phyloP scores from a whole-genome alignment of 2,888 invertebrate species.

The Corbicula japonica region DNA sequence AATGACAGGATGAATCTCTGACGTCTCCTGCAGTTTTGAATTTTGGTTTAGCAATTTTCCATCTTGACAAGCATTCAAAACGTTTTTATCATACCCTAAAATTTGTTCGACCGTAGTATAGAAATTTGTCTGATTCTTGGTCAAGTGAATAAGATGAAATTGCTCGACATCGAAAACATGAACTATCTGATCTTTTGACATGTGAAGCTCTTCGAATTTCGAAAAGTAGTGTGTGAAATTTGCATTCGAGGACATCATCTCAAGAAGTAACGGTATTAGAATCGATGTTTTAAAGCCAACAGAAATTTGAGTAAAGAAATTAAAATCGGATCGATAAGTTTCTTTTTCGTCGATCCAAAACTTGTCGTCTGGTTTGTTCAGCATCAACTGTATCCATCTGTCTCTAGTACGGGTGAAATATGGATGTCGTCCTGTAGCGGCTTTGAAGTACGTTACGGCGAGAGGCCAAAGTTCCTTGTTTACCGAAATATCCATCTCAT shows the following conservation, averaged over 20 bases:
- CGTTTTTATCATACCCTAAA: not conserved
- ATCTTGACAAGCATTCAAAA: not conserved
- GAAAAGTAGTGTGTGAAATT: conserved; percentile 12
- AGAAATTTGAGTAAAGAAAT: conserved; percentile 9
- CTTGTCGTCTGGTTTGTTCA: conserved; percentile 4
- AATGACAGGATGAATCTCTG: not conserved
- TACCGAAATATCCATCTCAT: not conserved
- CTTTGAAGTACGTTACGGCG: conserved; percentile 3
- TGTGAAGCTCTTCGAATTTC: not conserved
- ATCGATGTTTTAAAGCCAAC: not conserved
- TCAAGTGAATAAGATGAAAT: not conserved
- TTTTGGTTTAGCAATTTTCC: not conserved
- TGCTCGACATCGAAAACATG: conserved; percentile 1
- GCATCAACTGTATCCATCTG: conserved; percentile 5
- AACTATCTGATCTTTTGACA: not conserved
- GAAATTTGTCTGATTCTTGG: not conserved
- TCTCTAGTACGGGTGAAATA: not conserved
- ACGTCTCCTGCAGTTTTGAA: too few species aligned
- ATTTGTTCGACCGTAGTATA: not conserved
- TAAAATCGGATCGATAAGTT: conserved; percentile 11
- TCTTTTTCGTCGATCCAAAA: conserved; percentile 10
- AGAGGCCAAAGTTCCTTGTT: conserved; percentile 8
- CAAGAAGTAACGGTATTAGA: conserved; percentile 3
- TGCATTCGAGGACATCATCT: conserved; percentile 3
- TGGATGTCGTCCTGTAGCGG: conserved; percentile 10